phyloP scores from a whole-genome alignment of 2,888 invertebrate genomes.

The Aporophyla nigra region DNA sequence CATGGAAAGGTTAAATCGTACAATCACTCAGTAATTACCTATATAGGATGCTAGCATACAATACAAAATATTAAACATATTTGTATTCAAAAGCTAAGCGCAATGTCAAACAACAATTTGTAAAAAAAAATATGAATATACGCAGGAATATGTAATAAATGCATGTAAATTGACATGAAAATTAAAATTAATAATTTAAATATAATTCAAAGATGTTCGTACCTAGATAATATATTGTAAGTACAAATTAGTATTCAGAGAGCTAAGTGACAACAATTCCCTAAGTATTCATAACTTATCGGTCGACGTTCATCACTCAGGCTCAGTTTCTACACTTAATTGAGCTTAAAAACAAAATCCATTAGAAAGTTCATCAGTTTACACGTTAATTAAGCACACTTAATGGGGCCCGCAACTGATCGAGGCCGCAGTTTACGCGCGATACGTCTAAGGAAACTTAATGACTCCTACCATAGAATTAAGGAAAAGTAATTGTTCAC shows the following conservation, averaged over 20 bases:
- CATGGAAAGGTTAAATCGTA: background rate
- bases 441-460: constrained; percentile 77
- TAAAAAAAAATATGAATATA: background rate
- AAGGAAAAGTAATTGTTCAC: constrained; percentile 40
- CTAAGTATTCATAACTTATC: constrained; percentile 36
- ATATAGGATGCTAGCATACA: background rate
- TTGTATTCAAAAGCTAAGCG: background rate
- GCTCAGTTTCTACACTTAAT: constrained; percentile 54
- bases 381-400: constrained; percentile 77
- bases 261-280: constrained; percentile 9
- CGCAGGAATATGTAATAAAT: too few relatives aligned
- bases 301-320: constrained; percentile 41
- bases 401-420: constrained; percentile 77
- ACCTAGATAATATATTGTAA: background rate
- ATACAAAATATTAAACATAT: too few relatives aligned
- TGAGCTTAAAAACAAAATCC: constrained; percentile 68
- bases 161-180: background rate
- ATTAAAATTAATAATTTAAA: background rate
- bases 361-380: constrained; percentile 70
- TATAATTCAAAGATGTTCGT: background rate
- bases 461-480: constrained; percentile 70
- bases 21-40: background rate
- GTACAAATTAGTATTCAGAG: background rate
- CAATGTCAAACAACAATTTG: background rate
- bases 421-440: constrained; percentile 78